A percentile compares a stretch with the other conserved stretches of the same genome.
Evolutionary conservation across 2,113 vertebrate species (phyloP).

Genomic region (Colaptes auratus): DNA sequence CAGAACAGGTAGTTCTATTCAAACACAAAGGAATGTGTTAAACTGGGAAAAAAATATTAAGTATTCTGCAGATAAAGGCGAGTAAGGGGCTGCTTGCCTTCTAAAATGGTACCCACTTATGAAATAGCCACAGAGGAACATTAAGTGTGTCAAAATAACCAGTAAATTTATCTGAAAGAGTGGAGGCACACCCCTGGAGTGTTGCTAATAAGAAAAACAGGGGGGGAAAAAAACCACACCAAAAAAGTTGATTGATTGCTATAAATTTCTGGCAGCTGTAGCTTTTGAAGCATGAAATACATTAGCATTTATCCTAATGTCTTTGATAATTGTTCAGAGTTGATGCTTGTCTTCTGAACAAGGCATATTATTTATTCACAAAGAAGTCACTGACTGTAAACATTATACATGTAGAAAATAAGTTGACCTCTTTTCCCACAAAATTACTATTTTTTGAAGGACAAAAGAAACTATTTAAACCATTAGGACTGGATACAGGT

Average conservation of each 20-base stretch:
- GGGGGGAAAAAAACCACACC: slow-evolving; percentile 9
- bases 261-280: slow-evolving; percentile 62
- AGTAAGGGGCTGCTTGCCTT: background rate
- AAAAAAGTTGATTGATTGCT: slow-evolving; percentile 64
- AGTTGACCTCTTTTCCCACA: background rate
- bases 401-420: slow-evolving; percentile 59
- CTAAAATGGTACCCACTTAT: slow-evolving; percentile 32
- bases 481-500: slow-evolving; percentile 14
- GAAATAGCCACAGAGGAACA: slow-evolving; percentile 37
- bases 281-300: slow-evolving; percentile 70
- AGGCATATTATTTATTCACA: slow-evolving; percentile 64
- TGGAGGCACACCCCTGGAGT: background rate
- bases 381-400: slow-evolving; percentile 48
- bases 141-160: slow-evolving; percentile 47
- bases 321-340: slow-evolving; percentile 59
- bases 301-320: slow-evolving; percentile 64
- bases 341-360: slow-evolving; percentile 54
- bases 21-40: slow-evolving; percentile 40
- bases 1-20: slow-evolving; percentile 48
- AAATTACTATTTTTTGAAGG: slow-evolving; percentile 36
- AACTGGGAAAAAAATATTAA: slow-evolving; percentile 15
- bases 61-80: background rate
- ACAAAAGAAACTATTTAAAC: slow-evolving; percentile 26
- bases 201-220: slow-evolving; percentile 48
- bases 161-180: slow-evolving; percentile 17